Evolutionary conservation across 1,140 invertebrate genomes (phyloP).

Genomic region (Caenorhabditis elegans): WBcel235 BX284604.4:13975501-13976000

Average conservation of each 20-base stretch:
- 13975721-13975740: slow-evolving; percentile 34
- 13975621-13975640: background rate
- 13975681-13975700: slow-evolving; percentile 38
- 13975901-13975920: slow-evolving; percentile 43
- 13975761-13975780: slow-evolving; percentile 25
- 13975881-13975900: slow-evolving; percentile 37
- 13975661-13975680: slow-evolving; percentile 29
- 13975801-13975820: background rate
- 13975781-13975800: slow-evolving; percentile 30
- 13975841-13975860: slow-evolving; percentile 39
- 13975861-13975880: slow-evolving; percentile 42
- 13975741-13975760: slow-evolving; percentile 34
- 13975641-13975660: slow-evolving; percentile 22
- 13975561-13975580: background rate
- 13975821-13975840: background rate
- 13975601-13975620: background rate
- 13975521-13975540: slow-evolving; percentile 36
- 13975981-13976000: background rate
- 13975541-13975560: slow-evolving; percentile 27
- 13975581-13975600: slow-evolving; percentile 21
- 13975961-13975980: slow-evolving; percentile 33
- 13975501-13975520: slow-evolving; percentile 9
- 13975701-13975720: slow-evolving; percentile 46
- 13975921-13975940: slow-evolving; percentile 33
- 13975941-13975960: slow-evolving; percentile 28